Base-by-base conservation (phyloP, 2,888 invertebrate species). In the Drosophila neoperkinsi region DNA sequence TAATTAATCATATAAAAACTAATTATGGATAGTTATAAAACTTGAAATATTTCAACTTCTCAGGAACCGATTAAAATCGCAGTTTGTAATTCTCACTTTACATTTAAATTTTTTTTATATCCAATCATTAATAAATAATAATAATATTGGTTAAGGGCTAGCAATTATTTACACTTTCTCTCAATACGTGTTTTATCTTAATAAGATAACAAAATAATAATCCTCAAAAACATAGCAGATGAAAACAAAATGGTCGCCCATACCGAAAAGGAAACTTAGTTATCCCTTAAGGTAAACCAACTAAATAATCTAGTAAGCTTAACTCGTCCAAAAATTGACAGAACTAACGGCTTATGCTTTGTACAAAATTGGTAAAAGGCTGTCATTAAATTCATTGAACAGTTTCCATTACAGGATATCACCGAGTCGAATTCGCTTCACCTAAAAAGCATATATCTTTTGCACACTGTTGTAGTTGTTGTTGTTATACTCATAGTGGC, bases 351-450 rank as follows among this genome's bases (percentile, higher is more conserved):
- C 3, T 13, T 21, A 43, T 21, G 3, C 5, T 5, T 5, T 6
- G 6, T n/a, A 43, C 10, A 21, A 46, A 16, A 16, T 16, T n/a
- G 5, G n/a, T 11, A 2, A 46, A 25, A 25, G 9, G 0, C 25
- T 25, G 46, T 9, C 16, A 25, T 41, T 2, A 11, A 34, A 36
- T 18, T 25, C 1, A 3, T 11, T 16, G 4, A 38, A 38, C 25
- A 21, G 10, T 33, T 30, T 0, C 1, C 2, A 41, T 30, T 46
- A 36, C 25, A 77, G 77, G 66, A 81, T 76, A 77, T 75, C 3
- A 2, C 4, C 21, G 3, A 18, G 36, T 41, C 30, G 21, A 25
- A 25, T 25, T 28, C 13, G 43, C 13, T 43, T n/a, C 6, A 3
- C 18, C 36, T 9, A n/a, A 16, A 31, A 30, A 33, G 25, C 33